A percentile compares a stretch with the other conserved stretches of the same genome.
Conservation (phyloP, 2,797 vertebrate genomes). For the Channallabes apus region DNA sequence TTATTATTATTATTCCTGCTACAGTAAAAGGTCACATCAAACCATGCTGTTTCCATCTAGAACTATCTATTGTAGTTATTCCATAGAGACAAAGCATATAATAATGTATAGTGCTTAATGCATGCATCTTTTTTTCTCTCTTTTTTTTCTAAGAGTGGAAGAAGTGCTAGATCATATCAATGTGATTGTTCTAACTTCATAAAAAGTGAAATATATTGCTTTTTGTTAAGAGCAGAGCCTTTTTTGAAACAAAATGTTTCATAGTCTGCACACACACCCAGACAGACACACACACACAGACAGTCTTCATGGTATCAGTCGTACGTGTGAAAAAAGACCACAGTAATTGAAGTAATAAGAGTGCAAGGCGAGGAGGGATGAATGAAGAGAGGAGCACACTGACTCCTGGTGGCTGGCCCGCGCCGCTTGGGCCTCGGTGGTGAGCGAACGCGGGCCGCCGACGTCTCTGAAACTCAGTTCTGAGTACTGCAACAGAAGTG, state of each 20-base stretch:
- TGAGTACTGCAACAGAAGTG: conserved; percentile 50
- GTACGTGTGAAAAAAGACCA: conserved; percentile 52
- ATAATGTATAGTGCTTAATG: neutral
- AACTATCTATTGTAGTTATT: neutral
- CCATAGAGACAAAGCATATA: neutral
- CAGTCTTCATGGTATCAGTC: conserved; percentile 18
- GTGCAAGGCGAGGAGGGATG: conserved; percentile 32
- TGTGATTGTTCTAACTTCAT: neutral
- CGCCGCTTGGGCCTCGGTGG: conserved; percentile 47
- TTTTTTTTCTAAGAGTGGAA: neutral
- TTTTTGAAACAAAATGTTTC: conserved; percentile 30
- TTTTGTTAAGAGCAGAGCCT: neutral
- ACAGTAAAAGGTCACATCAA: neutral
- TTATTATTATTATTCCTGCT: too few relatives aligned
- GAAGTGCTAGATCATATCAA: neutral
- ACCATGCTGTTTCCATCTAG: neutral
- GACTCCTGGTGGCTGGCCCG: conserved; percentile 65
- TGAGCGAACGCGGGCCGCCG: conserved; percentile 37
- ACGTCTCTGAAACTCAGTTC: conserved; percentile 23
- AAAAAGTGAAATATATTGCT: neutral
- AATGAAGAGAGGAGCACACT: conserved; percentile 56
- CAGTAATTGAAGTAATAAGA: conserved; percentile 70
- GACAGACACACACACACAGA: conserved; percentile 9
- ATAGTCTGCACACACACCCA: conserved; percentile 1
- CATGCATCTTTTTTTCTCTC: too few relatives aligned